Conservation (phyloP, 1,140 invertebrate species). For the Formica exsecta region DNA sequence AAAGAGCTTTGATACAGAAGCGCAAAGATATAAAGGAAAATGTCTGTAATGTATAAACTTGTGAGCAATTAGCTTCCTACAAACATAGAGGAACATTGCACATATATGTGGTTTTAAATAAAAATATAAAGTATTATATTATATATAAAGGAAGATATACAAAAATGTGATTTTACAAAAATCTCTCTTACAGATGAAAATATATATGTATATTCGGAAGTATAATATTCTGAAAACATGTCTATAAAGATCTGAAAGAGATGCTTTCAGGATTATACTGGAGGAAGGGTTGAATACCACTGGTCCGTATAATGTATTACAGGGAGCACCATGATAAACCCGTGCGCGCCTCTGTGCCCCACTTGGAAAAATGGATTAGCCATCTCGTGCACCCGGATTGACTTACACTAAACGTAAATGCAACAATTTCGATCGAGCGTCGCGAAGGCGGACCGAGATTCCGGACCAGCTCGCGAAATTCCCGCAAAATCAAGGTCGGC, state of each 20-base stretch:
- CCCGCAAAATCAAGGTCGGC: slow-evolving; percentile 57
- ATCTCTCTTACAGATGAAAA: not conserved
- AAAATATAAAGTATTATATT: not conserved
- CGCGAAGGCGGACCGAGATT: slow-evolving; percentile 22
- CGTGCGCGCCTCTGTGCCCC: slow-evolving; percentile 69
- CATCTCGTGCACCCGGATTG: slow-evolving; percentile 73
- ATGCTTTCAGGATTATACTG: not conserved
- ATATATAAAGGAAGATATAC: not conserved
- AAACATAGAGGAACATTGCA: not conserved
- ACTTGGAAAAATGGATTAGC: slow-evolving; percentile 78
- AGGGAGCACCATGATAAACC: slow-evolving; percentile 79
- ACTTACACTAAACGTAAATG: slow-evolving; percentile 75
- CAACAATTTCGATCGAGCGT: slow-evolving; percentile 70
- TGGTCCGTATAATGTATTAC: slow-evolving; percentile 67
- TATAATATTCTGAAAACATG: slow-evolving; percentile 22
- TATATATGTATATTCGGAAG: not conserved
- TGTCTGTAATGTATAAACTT: too few relatives aligned
- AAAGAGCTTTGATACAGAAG: too few relatives aligned
- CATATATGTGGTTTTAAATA: not conserved
- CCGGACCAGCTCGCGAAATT: slow-evolving; percentile 50
- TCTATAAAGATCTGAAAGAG: not conserved
- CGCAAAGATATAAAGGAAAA: too few relatives aligned
- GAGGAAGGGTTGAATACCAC: slow-evolving; percentile 50
- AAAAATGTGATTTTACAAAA: slow-evolving; percentile 31
- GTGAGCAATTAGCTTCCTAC: not conserved